Evolutionary conservation across 2,888 invertebrate species (phyloP).

Genomic region (Dicyrtoma fusca): DNA sequence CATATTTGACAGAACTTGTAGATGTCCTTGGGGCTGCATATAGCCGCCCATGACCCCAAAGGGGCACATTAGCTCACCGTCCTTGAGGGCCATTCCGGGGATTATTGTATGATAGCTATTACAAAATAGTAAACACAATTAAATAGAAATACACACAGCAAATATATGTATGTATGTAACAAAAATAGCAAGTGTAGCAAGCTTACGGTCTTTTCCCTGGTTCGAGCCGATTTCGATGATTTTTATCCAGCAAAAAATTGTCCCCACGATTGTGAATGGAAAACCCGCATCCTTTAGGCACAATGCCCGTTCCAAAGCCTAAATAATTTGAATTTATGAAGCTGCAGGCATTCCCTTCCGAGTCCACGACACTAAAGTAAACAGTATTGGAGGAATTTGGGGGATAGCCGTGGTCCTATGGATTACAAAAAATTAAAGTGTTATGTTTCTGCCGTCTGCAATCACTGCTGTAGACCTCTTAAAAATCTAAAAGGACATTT

Average conservation of each 20-base stretch:
- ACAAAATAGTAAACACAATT: too few relatives aligned
- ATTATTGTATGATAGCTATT: constrained; percentile 56
- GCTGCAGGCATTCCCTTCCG: constrained; percentile 61
- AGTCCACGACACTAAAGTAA: constrained; percentile 60
- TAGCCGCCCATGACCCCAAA: constrained; percentile 54
- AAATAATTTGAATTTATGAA: constrained; percentile 60
- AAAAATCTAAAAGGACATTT: background rate
- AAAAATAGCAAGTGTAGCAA: too few relatives aligned
- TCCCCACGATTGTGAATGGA: constrained; percentile 58
- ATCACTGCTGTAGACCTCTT: too few relatives aligned
- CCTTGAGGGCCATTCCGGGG: constrained; percentile 52
- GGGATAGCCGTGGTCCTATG: constrained; percentile 47
- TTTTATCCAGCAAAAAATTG: constrained; percentile 50
- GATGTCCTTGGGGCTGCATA: constrained; percentile 55
- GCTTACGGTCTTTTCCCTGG: constrained; percentile 53
- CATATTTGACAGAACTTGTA: constrained; percentile 54
- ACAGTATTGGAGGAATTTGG: constrained; percentile 58
- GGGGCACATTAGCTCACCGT: constrained; percentile 48
- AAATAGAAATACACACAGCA: too few relatives aligned
- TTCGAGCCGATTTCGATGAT: constrained; percentile 42
- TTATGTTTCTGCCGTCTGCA: too few relatives aligned
- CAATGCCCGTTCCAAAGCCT: constrained; percentile 60
- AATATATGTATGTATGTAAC: too few relatives aligned
- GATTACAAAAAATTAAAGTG: too few relatives aligned
- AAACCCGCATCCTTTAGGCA: constrained; percentile 61